Base-by-base conservation (phyloP, 2,113 vertebrate species). In the Rousettus leschenaultii region DNA sequence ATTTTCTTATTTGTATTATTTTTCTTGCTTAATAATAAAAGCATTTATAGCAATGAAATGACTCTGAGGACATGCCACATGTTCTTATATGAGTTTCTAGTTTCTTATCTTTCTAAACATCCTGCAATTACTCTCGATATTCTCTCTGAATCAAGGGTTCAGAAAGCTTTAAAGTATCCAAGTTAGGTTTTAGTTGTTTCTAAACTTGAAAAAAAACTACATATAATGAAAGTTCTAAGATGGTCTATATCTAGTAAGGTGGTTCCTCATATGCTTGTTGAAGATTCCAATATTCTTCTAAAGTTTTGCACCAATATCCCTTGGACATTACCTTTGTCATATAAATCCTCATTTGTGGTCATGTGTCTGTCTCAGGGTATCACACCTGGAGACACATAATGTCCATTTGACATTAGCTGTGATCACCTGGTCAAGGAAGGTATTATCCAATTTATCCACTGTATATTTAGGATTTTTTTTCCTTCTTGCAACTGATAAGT, bases 11-110 rank as follows among this genome's bases (percentile, higher is more conserved):
- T 30, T 75, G 57, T 73, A 26, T 33, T 59, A 35, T 68, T 74
- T 80, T 80, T 73, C 21, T 70, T 95, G 2, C 94, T 70, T 95
- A 93, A 87, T 85, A 94, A 93, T 75, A 33, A 89, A 77, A 94
- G 7, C 79, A 35, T 82, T 80, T 89, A 75, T 85, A 80, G 43
- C 15, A 71, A 45, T 82, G 26, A 97, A 75, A 74, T 80, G 89
- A 43, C 43, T 78, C 22, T 71, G 53, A 89, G 53, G 57, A 48
- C 12, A 77, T 45, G 16, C 18, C 7, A 21, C 28, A 22, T 15
- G 7, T 86, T 86, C 40, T 30, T 28, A 15, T 45, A 22, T 19
- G 59, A 51, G 22, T 95, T 91, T 87, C n/a, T 55, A 45, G 45
- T 33, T 57, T 82, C 45, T 85, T 84, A 43, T 63, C 33, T 78